These are phyloP conservation scores for Lasioglossum leucozonium DNA, from an alignment of 2,888 invertebrate species.

Conservation along the genomic window DNA sequence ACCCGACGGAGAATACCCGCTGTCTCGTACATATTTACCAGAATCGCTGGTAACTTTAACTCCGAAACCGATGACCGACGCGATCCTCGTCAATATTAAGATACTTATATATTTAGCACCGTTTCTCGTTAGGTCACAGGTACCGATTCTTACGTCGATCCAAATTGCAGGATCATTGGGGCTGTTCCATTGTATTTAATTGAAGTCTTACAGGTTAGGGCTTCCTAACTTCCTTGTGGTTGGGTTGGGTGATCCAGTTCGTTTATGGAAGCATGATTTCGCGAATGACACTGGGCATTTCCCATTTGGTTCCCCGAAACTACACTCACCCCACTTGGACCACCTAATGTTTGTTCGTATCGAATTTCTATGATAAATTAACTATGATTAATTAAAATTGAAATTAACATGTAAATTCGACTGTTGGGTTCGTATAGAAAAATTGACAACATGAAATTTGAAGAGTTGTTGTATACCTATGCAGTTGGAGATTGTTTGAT, in stretches of 20 bases:
- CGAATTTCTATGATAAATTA: neutral
- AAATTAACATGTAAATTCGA: too few species aligned
- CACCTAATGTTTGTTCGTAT: too few species aligned
- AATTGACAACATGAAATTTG: fast-evolving
- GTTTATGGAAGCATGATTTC: neutral
- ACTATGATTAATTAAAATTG: too few species aligned
- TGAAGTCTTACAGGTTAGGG: neutral
- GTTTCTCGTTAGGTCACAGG: neutral
- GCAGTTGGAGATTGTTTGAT: neutral
- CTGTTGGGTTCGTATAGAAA: too few species aligned
- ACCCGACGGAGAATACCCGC: too few species aligned
- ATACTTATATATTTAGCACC: neutral
- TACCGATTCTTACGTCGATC: too few species aligned
- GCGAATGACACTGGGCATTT: neutral
- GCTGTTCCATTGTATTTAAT: neutral
- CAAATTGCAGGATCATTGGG: neutral
- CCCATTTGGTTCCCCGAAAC: too few species aligned
- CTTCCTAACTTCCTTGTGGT: too few species aligned
- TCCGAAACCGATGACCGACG: neutral
- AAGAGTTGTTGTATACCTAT: neutral
- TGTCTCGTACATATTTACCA: neutral
- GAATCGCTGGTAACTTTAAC: too few species aligned
- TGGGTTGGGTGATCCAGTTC: neutral
- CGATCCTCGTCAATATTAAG: neutral
- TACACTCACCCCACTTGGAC: neutral